These are phyloP conservation scores for Microhierax caerulescens DNA, from an alignment of 2,797 vertebrate species.

Conservation along the genomic window DNA sequence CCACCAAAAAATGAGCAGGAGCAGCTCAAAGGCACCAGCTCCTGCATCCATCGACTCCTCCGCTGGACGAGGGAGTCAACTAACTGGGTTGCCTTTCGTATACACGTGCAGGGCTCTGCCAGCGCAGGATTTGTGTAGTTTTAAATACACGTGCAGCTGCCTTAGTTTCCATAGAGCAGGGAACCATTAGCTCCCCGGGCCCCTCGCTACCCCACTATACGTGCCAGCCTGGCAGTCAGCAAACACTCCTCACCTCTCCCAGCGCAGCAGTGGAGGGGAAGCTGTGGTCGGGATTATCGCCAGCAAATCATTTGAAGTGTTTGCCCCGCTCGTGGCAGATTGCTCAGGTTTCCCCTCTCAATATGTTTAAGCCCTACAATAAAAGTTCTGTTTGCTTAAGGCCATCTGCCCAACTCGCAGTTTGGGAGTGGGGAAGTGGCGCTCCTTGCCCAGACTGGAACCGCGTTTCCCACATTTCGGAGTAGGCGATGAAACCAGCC, in stretches of 20 bases:
- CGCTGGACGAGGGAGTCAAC: fast-evolving
- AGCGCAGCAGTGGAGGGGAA: background rate
- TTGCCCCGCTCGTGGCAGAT: background rate
- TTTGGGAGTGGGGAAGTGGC: background rate
- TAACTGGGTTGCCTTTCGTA: background rate
- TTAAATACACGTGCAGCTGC: background rate
- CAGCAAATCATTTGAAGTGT: background rate
- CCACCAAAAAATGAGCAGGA: background rate
- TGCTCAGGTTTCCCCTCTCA: slow-evolving; percentile 16
- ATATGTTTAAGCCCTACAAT: background rate
- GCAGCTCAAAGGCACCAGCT: background rate
- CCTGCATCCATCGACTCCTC: background rate
- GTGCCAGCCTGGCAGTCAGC: background rate
- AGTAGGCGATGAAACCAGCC: background rate
- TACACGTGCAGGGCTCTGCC: fast-evolving
- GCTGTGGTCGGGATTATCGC: background rate
- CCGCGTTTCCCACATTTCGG: background rate
- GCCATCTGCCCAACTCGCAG: background rate
- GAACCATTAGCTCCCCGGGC: background rate
- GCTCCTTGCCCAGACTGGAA: background rate
- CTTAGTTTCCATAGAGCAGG: background rate
- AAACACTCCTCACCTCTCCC: background rate
- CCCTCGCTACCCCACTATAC: background rate
- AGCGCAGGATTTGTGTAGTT: background rate
- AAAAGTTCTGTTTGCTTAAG: slow-evolving; percentile 6